These are phyloP conservation scores for Thera obeliscata DNA, from an alignment of 2,888 invertebrate genomes.

Conservation along the genomic window DNA sequence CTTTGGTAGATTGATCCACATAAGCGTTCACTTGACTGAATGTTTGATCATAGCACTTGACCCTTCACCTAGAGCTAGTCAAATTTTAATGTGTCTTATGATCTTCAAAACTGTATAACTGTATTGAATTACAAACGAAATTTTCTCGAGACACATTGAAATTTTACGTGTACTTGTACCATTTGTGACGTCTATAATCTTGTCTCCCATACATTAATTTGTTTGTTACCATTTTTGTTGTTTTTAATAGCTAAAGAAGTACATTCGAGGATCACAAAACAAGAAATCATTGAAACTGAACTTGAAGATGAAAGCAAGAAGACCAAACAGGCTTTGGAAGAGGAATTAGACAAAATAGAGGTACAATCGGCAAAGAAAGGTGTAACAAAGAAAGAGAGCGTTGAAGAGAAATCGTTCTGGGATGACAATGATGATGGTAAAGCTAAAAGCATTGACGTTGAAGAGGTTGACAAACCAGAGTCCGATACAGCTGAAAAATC, in stretches of 20 bases:
- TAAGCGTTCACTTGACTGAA: constrained; percentile 78
- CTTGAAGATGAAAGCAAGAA: constrained; percentile 70
- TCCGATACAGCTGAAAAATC: constrained; percentile 51
- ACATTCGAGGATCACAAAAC: constrained; percentile 77
- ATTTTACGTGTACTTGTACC: constrained; percentile 39
- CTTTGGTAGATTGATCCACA: constrained; percentile 59
- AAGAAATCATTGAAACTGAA: constrained; percentile 78
- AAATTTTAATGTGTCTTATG: constrained; percentile 12
- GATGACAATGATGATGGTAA: constrained; percentile 60
- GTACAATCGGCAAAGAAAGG: constrained; percentile 57
- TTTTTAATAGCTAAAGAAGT: constrained; percentile 80
- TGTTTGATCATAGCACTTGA: constrained; percentile 42
- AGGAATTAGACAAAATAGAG: constrained; percentile 47
- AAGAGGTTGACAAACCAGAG: constrained; percentile 51
- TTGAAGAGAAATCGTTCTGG: constrained; percentile 64
- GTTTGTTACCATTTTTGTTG: constrained; percentile 44
- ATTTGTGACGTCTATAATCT: constrained; percentile 67
- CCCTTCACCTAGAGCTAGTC: constrained; percentile 12
- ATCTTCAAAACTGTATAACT: not conserved
- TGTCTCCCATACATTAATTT: constrained; percentile 49
- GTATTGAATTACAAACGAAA: not conserved
- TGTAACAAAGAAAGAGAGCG: constrained; percentile 57
- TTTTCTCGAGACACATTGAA: constrained; percentile 2
- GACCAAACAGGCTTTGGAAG: constrained; percentile 56
- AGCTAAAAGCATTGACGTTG: constrained; percentile 52